These are phyloP conservation scores for Amiota mariae DNA, from an alignment of 2,888 invertebrate species.

Conservation along the genomic window DNA sequence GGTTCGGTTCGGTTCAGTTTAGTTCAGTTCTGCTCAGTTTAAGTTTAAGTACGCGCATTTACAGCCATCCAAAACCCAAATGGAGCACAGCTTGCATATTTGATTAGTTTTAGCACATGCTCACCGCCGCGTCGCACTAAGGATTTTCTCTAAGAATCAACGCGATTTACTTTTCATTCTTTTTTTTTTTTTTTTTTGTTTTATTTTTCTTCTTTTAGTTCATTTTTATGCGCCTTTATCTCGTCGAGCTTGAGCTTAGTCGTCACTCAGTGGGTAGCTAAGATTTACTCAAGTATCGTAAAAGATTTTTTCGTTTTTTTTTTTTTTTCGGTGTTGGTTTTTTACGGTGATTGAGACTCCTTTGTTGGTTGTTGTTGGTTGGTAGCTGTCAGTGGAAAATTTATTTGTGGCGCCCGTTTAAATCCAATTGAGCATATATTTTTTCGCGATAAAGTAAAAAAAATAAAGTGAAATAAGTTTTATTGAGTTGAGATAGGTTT, in stretches of 20 bases:
- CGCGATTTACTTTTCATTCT: not conserved
- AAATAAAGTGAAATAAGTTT: not conserved
- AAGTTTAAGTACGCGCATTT: constrained; percentile 7
- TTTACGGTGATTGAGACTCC: constrained; percentile 14
- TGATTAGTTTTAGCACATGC: constrained; percentile 24
- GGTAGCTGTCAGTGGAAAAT: constrained; percentile 17
- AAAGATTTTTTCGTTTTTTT: not conserved
- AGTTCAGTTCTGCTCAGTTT: not conserved
- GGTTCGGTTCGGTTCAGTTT: not conserved
- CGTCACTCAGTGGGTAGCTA: constrained; percentile 1
- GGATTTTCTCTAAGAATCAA: too few species aligned
- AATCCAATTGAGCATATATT: constrained; percentile 27
- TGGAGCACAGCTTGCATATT: constrained; percentile 27
- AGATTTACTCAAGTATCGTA: not conserved
- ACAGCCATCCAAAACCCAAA: not conserved
- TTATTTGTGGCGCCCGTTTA: constrained; percentile 20
- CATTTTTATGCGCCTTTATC: constrained; percentile 20
- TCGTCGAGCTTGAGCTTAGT: not conserved
- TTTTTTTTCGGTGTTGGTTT: too few species aligned
- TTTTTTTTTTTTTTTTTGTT: not conserved
- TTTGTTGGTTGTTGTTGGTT: constrained; percentile 26
- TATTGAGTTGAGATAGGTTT: constrained; percentile 14
- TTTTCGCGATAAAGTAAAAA: not conserved
- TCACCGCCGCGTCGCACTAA: not conserved
- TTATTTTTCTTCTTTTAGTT: constrained; percentile 6